phyloP scores from a whole-genome alignment of 2,797 vertebrate species.

The Cossypha niveicapilla region DNA sequence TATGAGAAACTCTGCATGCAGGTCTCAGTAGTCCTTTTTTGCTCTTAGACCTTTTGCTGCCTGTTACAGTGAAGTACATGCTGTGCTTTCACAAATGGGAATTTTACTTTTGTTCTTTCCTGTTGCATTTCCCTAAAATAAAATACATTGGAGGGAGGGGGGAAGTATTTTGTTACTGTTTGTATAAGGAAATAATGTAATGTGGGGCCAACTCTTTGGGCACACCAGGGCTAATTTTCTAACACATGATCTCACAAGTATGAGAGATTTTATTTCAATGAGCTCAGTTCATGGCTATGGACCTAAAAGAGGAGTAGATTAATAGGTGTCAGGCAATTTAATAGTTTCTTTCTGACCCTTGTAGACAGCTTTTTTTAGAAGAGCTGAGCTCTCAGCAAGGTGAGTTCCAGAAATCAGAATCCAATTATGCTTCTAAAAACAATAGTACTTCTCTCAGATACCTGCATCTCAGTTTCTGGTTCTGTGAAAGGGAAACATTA shows the following conservation, averaged over 20 bases:
- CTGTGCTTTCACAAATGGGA: constrained; percentile 24
- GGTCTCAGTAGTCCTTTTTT: constrained; percentile 34
- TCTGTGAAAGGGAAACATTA: not conserved
- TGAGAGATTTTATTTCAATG: constrained; percentile 39
- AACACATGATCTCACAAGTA: constrained; percentile 11
- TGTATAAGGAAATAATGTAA: constrained; percentile 1
- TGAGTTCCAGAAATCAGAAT: constrained; percentile 1
- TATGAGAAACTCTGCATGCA: constrained; percentile 18
- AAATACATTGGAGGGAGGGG: not conserved
- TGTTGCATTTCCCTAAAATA: constrained; percentile 35
- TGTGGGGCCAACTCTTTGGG: not conserved
- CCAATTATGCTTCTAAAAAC: not conserved
- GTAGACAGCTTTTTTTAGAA: constrained; percentile 6
- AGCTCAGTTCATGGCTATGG: constrained; percentile 11
- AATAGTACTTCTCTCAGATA: not conserved
- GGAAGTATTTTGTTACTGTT: not conserved
- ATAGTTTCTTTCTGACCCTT: constrained; percentile 29
- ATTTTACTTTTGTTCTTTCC: constrained; percentile 36
- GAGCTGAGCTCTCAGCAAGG: not conserved
- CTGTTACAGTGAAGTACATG: constrained; percentile 6
- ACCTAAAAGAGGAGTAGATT: constrained; percentile 14
- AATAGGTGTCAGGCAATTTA: constrained; percentile 29
- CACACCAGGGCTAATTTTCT: not conserved
- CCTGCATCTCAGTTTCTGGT: not conserved
- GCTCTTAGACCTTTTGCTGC: constrained; percentile 46